These are phyloP conservation scores for Bradysia coprophila DNA, from an alignment of 1,140 invertebrate species.

Conservation along the genomic window DNA sequence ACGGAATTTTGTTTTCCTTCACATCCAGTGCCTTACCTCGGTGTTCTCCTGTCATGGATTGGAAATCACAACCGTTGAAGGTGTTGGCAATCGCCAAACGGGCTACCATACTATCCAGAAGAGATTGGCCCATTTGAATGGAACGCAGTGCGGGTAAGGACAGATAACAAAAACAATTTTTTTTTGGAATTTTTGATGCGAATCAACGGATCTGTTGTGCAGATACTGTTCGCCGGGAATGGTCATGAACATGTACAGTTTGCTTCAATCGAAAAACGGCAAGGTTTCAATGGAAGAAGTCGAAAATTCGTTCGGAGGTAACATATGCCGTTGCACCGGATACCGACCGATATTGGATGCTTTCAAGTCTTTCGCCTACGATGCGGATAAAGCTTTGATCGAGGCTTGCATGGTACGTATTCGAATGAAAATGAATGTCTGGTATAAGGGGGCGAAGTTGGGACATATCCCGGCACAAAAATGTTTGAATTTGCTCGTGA, in stretches of 20 bases:
- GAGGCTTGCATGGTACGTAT: neutral
- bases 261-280: slow-evolving; percentile 24
- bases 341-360: slow-evolving; percentile 70
- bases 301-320: slow-evolving; percentile 60
- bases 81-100: slow-evolving; percentile 41
- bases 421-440: no score
- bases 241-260: slow-evolving; percentile 70
- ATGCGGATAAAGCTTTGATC: slow-evolving; percentile 20
- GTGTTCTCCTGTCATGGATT: slow-evolving; percentile 51
- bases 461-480: no score
- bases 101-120: slow-evolving; percentile 57
- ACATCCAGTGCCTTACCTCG: slow-evolving; percentile 44
- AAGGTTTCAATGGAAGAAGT: slow-evolving; percentile 43
- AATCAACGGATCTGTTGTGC: no score
- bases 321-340: slow-evolving; percentile 75
- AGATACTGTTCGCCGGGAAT: slow-evolving; percentile 67
- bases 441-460: no score
- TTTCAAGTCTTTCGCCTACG: slow-evolving; percentile 53
- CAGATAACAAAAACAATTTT: no score
- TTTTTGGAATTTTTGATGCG: no score
- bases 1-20: neutral
- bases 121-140: slow-evolving; percentile 46
- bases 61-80: slow-evolving; percentile 63
- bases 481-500: no score
- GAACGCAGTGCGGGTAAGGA: slow-evolving; percentile 69